Percentiles rank a stretch among this genome's conserved stretches.
These are phyloP conservation scores for Drosophila willistoni DNA, from an alignment of 1,140 invertebrate species.

Conservation along the genomic window DNA sequence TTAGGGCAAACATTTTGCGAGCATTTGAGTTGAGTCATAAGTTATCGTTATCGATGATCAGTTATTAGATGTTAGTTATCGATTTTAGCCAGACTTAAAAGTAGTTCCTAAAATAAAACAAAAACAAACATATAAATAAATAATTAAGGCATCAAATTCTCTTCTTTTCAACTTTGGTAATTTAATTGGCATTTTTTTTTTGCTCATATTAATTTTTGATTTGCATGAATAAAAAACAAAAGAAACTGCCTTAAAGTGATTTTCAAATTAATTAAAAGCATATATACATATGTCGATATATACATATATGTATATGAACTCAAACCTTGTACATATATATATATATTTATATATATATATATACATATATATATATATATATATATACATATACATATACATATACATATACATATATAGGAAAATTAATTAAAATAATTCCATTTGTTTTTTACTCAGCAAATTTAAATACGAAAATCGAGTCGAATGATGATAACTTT, in stretches of 20 bases:
- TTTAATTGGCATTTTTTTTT: conserved; percentile 16
- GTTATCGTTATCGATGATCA: no score
- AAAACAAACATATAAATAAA: conserved; percentile 2
- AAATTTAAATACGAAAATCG: background rate
- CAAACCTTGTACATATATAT: conserved; percentile 38
- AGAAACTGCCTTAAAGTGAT: conserved; percentile 79
- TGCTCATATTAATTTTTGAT: conserved; percentile 13
- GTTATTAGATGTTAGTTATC: conserved; percentile 12
- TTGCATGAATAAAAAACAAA: conserved; percentile 29
- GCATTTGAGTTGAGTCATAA: no score
- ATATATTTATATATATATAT: conserved; percentile 32
- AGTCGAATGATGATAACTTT: background rate
- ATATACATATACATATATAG: conserved; percentile 13
- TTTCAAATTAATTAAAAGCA: conserved; percentile 66
- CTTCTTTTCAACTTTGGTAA: conserved; percentile 12
- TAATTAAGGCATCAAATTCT: conserved; percentile 8
- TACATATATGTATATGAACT: conserved; percentile 26
- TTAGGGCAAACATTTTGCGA: background rate
- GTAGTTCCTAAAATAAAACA: conserved; percentile 48
- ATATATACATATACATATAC: conserved; percentile 32
- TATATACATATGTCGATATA: conserved; percentile 31
- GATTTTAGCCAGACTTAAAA: conserved; percentile 34
- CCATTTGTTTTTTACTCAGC: conserved; percentile 1
- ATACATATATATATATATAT: conserved; percentile 34
- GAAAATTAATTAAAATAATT: background rate